Conservation (phyloP, 1,140 invertebrate genomes). For the Bombus turneri region DNA sequence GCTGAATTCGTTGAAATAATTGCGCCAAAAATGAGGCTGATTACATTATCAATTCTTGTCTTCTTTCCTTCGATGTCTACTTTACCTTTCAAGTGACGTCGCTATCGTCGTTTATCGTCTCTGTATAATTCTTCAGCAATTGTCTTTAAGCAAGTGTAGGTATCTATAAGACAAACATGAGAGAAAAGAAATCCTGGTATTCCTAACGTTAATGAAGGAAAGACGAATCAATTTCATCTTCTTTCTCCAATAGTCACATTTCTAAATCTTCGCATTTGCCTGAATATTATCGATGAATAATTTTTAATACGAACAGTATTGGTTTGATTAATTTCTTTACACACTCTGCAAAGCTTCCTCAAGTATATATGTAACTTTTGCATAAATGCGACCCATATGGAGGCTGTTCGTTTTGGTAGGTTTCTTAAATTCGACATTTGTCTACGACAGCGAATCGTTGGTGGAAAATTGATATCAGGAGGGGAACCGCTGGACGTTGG, state of each 20-base stretch:
- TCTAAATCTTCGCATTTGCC: not conserved
- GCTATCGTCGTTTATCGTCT: not conserved
- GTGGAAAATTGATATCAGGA: slow-evolving; percentile 55
- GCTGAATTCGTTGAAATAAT: not conserved
- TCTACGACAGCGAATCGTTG: slow-evolving; percentile 49
- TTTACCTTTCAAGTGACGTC: not conserved
- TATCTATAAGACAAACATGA: not conserved
- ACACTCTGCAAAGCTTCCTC: too few species aligned
- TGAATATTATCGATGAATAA: not conserved
- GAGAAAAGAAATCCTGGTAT: not conserved
- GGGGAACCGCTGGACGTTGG: slow-evolving; percentile 22
- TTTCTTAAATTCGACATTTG: slow-evolving; percentile 59
- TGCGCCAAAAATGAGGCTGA: not conserved
- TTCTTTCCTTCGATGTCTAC: not conserved
- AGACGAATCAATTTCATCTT: not conserved
- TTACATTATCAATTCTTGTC: not conserved
- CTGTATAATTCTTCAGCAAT: not conserved
- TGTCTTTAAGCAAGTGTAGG: too few species aligned
- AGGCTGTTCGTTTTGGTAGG: not conserved
- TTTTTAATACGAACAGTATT: not conserved
- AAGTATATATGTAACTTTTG: not conserved
- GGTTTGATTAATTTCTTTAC: too few species aligned
- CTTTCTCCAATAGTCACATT: not conserved
- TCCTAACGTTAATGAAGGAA: not conserved
- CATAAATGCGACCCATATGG: slow-evolving; percentile 8